Base-by-base conservation (phyloP, 2,113 vertebrate species). In the Dendropsophus ebraccatus region DNA sequence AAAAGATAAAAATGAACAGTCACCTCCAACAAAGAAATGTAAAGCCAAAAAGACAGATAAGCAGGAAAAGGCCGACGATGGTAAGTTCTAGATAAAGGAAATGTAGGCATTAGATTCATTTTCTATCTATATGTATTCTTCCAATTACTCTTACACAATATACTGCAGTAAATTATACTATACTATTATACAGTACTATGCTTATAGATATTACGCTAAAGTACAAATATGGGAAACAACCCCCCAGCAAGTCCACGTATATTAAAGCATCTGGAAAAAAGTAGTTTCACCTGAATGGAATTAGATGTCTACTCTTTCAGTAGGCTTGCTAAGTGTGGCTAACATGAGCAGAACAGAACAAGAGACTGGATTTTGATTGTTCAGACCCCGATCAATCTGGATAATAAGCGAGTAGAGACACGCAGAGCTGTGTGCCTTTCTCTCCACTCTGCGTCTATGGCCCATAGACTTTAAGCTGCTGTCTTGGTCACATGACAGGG, bases 21-120 rank as follows among this genome's bases (percentile, higher is more conserved):
- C 89, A 87, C 87, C 88, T 69, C 92, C 92, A 82, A 90, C 89
- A 17, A 92, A 91, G 85, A 92, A 94, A 83, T 92, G 89, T 90
- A 93, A 94, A 92, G 91, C 84, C 28, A 93, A 94, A 89, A 92
- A 94, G 70, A 67, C 88, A 74, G 91, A 92, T 83, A 80, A 83
- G 56, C 87, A 88, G 5, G 91, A 92, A 79, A 90, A 91, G 16
- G 84, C 93, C 81, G 90, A 88, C 30, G 92, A 93, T 87, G 92
- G 93, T 95, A 89, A 72, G 92, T 90, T 49, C 8, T 54, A 72
- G 16, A 62, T n/a, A 70, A 32, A 49, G 4, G 14, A 16, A 32
- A 35, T 28, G 7, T 3, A 54, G 17, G 17, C 50, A 19, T 54
- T 54, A 19, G 3, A 25, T 75, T 25, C 0, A 47, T 47, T 47